Evolutionary conservation across 2,888 invertebrate species (phyloP).

Genomic region (Argyresthia albistria): DNA sequence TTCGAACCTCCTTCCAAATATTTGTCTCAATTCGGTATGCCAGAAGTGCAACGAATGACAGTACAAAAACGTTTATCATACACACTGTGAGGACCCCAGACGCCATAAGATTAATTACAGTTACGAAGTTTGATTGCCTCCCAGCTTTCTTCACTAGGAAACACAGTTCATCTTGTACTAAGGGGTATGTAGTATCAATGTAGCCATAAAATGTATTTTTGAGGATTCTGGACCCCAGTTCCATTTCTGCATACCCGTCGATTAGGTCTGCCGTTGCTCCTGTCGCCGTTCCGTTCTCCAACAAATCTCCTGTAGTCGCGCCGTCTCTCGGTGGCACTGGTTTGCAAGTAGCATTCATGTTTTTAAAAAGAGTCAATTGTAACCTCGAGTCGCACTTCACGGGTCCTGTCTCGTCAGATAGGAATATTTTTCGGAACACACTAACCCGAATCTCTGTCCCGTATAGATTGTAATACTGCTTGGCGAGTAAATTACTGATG

Average conservation of each 20-base stretch:
- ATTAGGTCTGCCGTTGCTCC: slow-evolving; percentile 56
- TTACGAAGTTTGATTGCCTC: slow-evolving; percentile 59
- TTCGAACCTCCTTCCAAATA: slow-evolving; percentile 27
- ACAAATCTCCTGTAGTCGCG: slow-evolving; percentile 50
- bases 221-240: slow-evolving; percentile 66
- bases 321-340: slow-evolving; percentile 47
- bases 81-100: slow-evolving; percentile 34
- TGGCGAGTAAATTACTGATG: slow-evolving; percentile 25
- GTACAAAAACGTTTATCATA: slow-evolving; percentile 28
- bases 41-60: slow-evolving; percentile 29
- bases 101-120: slow-evolving; percentile 43
- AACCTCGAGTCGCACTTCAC: slow-evolving; percentile 39
- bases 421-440: slow-evolving; percentile 43
- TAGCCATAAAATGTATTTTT: slow-evolving; percentile 58
- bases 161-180: slow-evolving; percentile 68
- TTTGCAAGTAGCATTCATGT: slow-evolving; percentile 49
- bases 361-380: slow-evolving; percentile 35
- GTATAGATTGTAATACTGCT: slow-evolving; percentile 43
- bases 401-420: slow-evolving; percentile 34
- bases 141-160: slow-evolving; percentile 65
- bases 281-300: slow-evolving; percentile 54
- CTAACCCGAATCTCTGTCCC: slow-evolving; percentile 42
- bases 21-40: slow-evolving; percentile 36
- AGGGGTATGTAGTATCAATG: slow-evolving; percentile 66
- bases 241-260: slow-evolving; percentile 66